Evolutionary conservation across 2,113 vertebrate genomes (phyloP).

Genomic region (Macrotus californicus): DNA sequence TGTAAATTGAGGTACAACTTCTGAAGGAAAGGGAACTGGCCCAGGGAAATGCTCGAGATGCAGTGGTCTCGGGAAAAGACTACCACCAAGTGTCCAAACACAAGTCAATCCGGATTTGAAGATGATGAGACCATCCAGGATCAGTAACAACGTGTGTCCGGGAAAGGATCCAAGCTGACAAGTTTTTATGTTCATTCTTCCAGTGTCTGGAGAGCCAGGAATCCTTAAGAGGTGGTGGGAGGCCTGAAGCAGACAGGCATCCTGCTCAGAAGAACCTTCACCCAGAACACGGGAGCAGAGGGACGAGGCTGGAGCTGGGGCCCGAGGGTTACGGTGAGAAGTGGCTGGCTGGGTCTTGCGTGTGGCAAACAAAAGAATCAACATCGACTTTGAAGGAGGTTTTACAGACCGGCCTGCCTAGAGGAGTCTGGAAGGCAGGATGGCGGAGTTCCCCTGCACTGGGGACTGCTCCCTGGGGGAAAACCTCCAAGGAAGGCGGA

Average conservation of each 20-base stretch:
- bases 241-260: background rate
- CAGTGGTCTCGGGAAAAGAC: conserved; percentile 15
- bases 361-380: background rate
- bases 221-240: background rate
- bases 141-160: background rate
- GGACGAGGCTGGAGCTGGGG: background rate
- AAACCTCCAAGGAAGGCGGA: background rate
- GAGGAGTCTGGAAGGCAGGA: background rate
- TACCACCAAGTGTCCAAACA: background rate
- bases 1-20: background rate
- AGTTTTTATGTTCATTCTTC: background rate
- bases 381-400: background rate
- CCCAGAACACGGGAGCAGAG: background rate
- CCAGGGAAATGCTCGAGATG: conserved; percentile 5
- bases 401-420: background rate
- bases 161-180: conserved; percentile 24
- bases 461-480: background rate
- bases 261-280: background rate
- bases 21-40: background rate
- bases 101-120: conserved; percentile 12
- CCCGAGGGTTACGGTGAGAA: background rate
- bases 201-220: background rate
- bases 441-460: background rate
- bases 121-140: background rate
- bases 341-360: background rate